Evolutionary conservation across 2,797 vertebrate species (phyloP).

Genomic region (Lagorchestes hirsutus): DNA sequence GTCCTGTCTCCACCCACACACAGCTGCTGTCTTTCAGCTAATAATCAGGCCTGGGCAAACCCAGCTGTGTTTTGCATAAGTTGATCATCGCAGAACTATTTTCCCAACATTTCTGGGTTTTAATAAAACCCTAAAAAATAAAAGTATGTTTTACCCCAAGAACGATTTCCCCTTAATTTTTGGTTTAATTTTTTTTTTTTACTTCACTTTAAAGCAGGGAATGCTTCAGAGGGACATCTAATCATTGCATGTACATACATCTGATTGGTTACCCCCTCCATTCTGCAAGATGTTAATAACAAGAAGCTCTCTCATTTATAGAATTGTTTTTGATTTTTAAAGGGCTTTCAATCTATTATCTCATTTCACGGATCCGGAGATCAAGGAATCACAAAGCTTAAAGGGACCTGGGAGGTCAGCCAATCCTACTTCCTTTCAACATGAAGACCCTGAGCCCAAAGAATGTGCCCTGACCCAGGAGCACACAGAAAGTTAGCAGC

Average conservation of each 20-base stretch:
- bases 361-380: conserved; percentile 78
- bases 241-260: background rate
- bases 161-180: conserved; percentile 70
- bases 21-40: background rate
- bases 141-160: conserved; percentile 61
- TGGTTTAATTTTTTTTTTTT: conserved; percentile 70
- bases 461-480: background rate
- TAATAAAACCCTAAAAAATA: conserved; percentile 61
- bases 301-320: conserved; percentile 69
- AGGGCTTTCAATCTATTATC: conserved; percentile 82
- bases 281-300: conserved; percentile 72
- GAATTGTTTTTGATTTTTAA: conserved; percentile 69
- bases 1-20: no score
- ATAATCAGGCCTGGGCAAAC: background rate
- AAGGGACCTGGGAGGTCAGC: conserved; percentile 39
- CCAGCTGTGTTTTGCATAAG: background rate
- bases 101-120: conserved; percentile 33
- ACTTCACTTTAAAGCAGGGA: conserved; percentile 53
- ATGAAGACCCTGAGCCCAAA: background rate
- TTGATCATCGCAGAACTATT: background rate
- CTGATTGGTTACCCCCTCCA: conserved; percentile 76
- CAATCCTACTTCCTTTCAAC: background rate
- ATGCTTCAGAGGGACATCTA: conserved; percentile 64
- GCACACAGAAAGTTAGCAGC: background rate
- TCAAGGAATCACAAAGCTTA: conserved; percentile 65